Base-by-base conservation (phyloP, 2,888 invertebrate species). In the Troides aeacus region DNA sequence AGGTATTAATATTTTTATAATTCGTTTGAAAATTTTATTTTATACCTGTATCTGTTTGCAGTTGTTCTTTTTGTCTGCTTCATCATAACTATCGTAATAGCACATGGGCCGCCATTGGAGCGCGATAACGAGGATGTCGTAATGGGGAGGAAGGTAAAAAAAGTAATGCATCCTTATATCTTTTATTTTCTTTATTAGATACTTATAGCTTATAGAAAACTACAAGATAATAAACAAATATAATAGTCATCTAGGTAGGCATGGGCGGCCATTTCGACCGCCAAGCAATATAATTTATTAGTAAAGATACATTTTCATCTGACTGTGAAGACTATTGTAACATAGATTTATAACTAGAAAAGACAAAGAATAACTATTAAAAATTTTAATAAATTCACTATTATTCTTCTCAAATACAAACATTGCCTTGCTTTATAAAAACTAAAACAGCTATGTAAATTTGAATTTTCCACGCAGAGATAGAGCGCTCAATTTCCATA, bases 61-160 rank as follows among this genome's bases (percentile, higher is more conserved):
- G 88, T 82, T 24, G 50, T 80, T 58, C 63, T 80, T 23, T 8
- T 86, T 1, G 50, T 80, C n/a, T 80, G 72, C 69, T 74, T 75
- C 50, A 58, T 81, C 23, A 63, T 78, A n/a, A 77, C 77, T 59
- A 72, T 77, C 21, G 77, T 76, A 8, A 62, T 72, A 3, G 75
- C 86, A 2, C 92, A 92, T 72, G 92, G 92, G 0, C 92, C 92
- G 0, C 91, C 90, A 0, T 77, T 79, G 53, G 92, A 91, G 1
- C 78, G 91, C 0, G 92, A 92, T 73, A 90, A 84, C 68, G 92
- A 92, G 78, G 92, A 92, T 69, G 84, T 92, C 58, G 77, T 84
- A 0, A 90, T 92, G 89, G 92, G 92, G 72, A 79, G 91, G 79
- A 92, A 92, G 91, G 92, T 92, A 88, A 83, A 84, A 83, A 84